Base-by-base conservation (phyloP, 2,888 invertebrate genomes). In the Aporophyla nigra region DNA sequence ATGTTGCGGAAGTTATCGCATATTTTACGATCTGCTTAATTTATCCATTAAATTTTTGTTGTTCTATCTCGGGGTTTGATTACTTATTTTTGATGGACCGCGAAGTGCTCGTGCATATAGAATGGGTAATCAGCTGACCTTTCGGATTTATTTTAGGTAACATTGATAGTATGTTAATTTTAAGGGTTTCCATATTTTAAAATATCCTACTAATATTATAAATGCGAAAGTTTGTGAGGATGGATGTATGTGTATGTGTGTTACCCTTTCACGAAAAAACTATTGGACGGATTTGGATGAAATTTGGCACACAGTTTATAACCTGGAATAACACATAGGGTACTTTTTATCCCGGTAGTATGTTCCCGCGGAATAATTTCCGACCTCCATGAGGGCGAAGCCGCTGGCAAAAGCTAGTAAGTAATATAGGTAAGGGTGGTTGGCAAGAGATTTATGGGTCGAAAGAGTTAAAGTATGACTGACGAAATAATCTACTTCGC, bases 1-100 rank as follows among this genome's bases (percentile, higher is more conserved):
- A 95, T 95, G 94, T 94, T 91, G 91, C 92, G 92, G 91, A 95
- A 95, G 91, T 94, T 94, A 94, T 93, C 91, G 90, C 90, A 93
- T 94, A 94, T 94, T 94, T 94, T 93, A 94, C 88, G 86, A 91
- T 91, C 89, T 91, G 86, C 88, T 91, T 91, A 91, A 91, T 91
- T 90, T 88, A 84, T 78, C 86, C 83, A 91, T 92, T 90, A 90
- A 91, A 85, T 88, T 90, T 90, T 88, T 89, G 87, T 85, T 86
- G 85, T 84, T 79, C 84, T 71, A 74, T 69, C 74, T 43, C 71
- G 71, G 59, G 66, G 58, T 78, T 82, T 74, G 54, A 76, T 77
- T 73, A 82, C 63, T 76, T 70, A 63, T 62, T 75, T 75, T 75
- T 75, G 56, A 80, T 84, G 74, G 74, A 14, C 81, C 69, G 71